phyloP scores from a whole-genome alignment of 2,113 vertebrate genomes.

The Apteryx mantelli region DNA sequence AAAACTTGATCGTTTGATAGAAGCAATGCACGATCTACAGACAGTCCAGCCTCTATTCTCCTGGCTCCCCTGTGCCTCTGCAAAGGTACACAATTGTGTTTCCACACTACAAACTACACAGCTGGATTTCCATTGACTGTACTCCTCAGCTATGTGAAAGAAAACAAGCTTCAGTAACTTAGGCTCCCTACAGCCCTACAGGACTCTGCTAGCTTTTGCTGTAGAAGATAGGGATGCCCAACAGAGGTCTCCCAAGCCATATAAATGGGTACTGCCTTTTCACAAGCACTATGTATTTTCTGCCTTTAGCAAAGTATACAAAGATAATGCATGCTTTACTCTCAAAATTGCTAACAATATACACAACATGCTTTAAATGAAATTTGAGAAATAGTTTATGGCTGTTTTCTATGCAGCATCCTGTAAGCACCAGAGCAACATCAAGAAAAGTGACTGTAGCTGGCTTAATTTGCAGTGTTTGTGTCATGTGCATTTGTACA shows the following conservation, averaged over 20 bases:
- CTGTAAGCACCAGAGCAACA: background rate
- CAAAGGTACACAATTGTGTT: background rate
- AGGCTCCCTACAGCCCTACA: background rate
- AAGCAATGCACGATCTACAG: background rate
- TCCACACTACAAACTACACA: background rate
- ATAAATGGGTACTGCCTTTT: background rate
- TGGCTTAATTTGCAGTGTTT: background rate
- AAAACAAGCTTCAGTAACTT: background rate
- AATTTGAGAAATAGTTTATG: background rate
- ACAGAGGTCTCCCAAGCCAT: conserved; percentile 3
- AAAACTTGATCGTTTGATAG: background rate
- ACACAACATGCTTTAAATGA: background rate
- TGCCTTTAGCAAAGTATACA: background rate
- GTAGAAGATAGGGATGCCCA: background rate
- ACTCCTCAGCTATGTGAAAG: background rate
- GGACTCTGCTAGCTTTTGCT: background rate
- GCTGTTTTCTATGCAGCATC: background rate
- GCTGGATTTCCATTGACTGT: background rate
- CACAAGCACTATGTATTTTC: background rate
- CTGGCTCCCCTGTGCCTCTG: background rate
- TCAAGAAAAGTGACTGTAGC: background rate
- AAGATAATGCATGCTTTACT: background rate
- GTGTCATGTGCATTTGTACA: background rate
- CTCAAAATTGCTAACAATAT: background rate
- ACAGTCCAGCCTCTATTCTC: background rate